Percentiles rank a stretch among this genome's conserved stretches.
phyloP scores from a whole-genome alignment of 2,113 vertebrate species.

The Paradoxurus hermaphroditus region DNA sequence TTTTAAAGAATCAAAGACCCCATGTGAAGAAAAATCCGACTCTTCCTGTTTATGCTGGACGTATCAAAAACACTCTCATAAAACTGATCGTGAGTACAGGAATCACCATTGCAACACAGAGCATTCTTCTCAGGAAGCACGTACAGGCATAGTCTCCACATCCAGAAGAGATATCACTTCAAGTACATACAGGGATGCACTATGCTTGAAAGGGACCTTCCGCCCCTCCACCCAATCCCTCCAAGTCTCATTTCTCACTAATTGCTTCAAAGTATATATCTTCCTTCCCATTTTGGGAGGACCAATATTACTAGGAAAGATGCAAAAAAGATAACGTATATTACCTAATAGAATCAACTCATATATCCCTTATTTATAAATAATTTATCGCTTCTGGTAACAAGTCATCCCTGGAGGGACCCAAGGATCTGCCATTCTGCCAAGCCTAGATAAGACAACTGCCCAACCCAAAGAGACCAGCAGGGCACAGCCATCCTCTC shows the following conservation, averaged over 20 bases:
- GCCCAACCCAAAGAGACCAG: background rate
- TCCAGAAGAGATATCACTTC: background rate
- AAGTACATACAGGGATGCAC: background rate
- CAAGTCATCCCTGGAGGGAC: background rate
- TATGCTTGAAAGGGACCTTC: too few species aligned
- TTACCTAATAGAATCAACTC: background rate
- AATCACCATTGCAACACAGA: background rate
- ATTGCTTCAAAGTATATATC: background rate
- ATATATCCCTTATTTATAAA: background rate
- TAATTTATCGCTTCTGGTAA: background rate
- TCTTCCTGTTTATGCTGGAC: background rate
- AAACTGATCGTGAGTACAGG: background rate
- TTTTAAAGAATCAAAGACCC: background rate
- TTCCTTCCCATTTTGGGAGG: background rate
- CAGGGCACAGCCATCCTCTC: background rate
- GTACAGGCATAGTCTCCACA: rapidly evolving
- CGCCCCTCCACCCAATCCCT: background rate
- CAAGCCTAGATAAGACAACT: background rate
- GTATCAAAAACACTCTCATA: background rate
- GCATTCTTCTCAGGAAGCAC: background rate
- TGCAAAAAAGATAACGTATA: background rate
- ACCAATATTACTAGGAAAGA: background rate
- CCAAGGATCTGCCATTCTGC: background rate
- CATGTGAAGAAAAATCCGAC: background rate
- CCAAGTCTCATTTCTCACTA: background rate